These are phyloP conservation scores for Bovichtus variegatus DNA, from an alignment of 2,797 vertebrate species.

Conservation along the genomic window DNA sequence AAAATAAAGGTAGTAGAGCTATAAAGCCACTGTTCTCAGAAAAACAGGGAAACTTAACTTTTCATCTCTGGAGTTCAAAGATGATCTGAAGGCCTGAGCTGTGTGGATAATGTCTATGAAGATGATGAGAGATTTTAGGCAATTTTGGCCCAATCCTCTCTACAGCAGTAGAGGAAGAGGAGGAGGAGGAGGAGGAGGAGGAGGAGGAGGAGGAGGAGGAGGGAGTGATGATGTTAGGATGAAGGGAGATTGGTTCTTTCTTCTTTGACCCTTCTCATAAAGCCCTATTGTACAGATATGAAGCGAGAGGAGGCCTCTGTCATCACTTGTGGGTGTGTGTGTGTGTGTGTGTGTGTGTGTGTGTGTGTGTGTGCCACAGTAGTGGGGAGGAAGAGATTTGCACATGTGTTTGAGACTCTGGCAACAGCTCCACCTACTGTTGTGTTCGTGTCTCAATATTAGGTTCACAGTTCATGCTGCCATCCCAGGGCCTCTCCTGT, in stretches of 20 bases:
- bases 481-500: too few species aligned
- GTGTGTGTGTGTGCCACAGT: neutral
- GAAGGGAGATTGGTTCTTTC: slow-evolving; percentile 38
- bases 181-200: slow-evolving; percentile 17
- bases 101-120: slow-evolving; percentile 8
- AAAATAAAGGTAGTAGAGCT: neutral
- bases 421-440: slow-evolving; percentile 59
- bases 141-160: slow-evolving; percentile 26
- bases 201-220: slow-evolving; percentile 15
- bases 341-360: slow-evolving; percentile 18
- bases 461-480: neutral
- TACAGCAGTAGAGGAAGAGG: slow-evolving; percentile 11
- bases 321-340: slow-evolving; percentile 21
- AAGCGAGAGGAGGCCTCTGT: slow-evolving; percentile 57
- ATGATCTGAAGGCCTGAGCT: slow-evolving; percentile 6
- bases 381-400: neutral
- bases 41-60: neutral
- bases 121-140: slow-evolving; percentile 29
- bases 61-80: slow-evolving; percentile 19
- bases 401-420: slow-evolving; percentile 24
- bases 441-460: neutral
- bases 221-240: slow-evolving; percentile 54
- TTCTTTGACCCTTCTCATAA: slow-evolving; percentile 61
- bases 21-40: neutral
- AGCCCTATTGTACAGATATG: slow-evolving; percentile 68